Evolutionary conservation across 2,888 invertebrate genomes (phyloP).

Genomic region (Charanyca ferruginea): DNA sequence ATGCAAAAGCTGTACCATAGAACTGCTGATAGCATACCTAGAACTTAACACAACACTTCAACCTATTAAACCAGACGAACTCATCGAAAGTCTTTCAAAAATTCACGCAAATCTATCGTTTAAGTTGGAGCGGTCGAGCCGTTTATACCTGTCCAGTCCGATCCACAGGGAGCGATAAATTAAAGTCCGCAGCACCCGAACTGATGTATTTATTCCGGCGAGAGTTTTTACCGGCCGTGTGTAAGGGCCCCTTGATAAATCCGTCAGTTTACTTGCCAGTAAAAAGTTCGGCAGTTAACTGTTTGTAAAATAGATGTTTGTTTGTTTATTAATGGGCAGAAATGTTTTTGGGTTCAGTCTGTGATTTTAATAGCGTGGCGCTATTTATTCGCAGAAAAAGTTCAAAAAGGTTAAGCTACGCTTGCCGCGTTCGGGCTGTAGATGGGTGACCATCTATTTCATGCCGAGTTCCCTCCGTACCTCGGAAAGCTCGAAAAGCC

Average conservation of each 20-base stretch:
- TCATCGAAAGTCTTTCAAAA: constrained; percentile 53
- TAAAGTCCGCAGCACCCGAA: constrained; percentile 65
- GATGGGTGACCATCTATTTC: too few relatives aligned
- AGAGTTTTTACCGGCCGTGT: constrained; percentile 72
- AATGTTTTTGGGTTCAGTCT: constrained; percentile 10
- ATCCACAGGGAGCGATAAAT: constrained; percentile 73
- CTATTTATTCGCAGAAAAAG: too few relatives aligned
- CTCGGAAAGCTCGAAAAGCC: too few relatives aligned
- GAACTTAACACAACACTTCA: constrained; percentile 9
- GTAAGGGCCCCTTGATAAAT: constrained; percentile 75
- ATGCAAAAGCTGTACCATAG: not conserved
- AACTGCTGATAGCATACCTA: not conserved
- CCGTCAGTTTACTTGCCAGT: constrained; percentile 63
- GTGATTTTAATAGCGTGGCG: constrained; percentile 22
- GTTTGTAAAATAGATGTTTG: constrained; percentile 45
- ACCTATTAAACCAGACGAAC: constrained; percentile 25
- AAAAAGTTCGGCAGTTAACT: constrained; percentile 60
- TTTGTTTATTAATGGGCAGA: constrained; percentile 44
- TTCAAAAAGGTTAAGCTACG: too few relatives aligned
- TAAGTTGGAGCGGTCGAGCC: constrained; percentile 54
- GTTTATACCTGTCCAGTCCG: constrained; percentile 66
- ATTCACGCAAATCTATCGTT: constrained; percentile 63
- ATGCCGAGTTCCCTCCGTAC: too few relatives aligned
- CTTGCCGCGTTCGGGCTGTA: too few relatives aligned
- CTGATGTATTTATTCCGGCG: constrained; percentile 72